Conservation (phyloP, 2,888 invertebrate genomes). For the Tillus elongatus region DNA sequence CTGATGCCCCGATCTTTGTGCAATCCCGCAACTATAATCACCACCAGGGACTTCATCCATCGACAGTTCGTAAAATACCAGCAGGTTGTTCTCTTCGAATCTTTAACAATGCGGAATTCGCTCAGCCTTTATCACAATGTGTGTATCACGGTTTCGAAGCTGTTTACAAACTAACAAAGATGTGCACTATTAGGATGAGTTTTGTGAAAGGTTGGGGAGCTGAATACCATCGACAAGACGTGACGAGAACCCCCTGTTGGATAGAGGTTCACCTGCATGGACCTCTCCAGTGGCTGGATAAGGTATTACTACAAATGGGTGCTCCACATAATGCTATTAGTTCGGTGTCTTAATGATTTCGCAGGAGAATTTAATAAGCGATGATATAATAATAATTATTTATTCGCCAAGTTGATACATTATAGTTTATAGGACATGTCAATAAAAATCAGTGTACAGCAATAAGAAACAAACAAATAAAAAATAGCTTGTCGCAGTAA, state of each 20-base stretch:
- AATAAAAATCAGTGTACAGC: too few species aligned
- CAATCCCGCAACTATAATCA: conserved; percentile 98
- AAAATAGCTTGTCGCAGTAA: too few species aligned
- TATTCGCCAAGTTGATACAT: too few species aligned
- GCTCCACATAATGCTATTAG: conserved; percentile 95
- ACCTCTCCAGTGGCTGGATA: conserved; percentile 96
- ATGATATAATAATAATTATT: too few species aligned
- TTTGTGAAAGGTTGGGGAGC: conserved; percentile 99
- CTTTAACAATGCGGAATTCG: conserved; percentile 97
- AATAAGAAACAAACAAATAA: too few species aligned
- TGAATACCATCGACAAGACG: conserved; percentile 97
- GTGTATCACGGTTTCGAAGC: conserved; percentile 98
- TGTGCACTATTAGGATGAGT: conserved; percentile 98
- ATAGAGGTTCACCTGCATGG: conserved; percentile 98
- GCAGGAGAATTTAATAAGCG: too few species aligned
- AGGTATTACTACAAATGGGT: conserved; percentile 97
- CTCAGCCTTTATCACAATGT: conserved; percentile 87
- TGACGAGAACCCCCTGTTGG: conserved; percentile 99
- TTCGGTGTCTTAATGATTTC: conserved; percentile 87
- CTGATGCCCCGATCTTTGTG: conserved; percentile 96
- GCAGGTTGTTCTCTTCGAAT: conserved; percentile 95
- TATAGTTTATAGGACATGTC: too few species aligned
- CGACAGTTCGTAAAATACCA: conserved; percentile 98
- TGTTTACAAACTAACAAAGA: conserved; percentile 97
- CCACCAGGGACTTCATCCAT: conserved; percentile 96